Base-by-base conservation (phyloP, 2,888 invertebrate species). In the Orthosia gothica region DNA sequence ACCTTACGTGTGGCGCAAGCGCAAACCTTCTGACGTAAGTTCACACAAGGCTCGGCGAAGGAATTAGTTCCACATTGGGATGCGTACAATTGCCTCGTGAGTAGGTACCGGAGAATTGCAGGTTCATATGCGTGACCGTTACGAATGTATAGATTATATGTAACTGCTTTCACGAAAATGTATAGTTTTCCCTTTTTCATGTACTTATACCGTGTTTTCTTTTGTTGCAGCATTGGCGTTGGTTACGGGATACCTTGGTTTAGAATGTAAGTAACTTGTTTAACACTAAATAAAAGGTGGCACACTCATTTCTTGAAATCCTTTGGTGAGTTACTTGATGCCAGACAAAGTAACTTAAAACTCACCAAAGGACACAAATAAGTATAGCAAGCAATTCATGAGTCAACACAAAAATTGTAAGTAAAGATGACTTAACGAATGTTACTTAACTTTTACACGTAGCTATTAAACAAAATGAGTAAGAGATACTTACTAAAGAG, bases 101-200 rank as follows among this genome's bases (percentile, higher is more conserved):
- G 79, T 58, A 62, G 52, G 74, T 74, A 54, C 78, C 61, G 65
- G 79, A 89, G 85, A 88, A 88, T 88, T 81, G 80, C 81, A 81
- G 78, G 86, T 75, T 88, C 81, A 81, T 83, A 89, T 82, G 88
- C 91, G 88, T 90, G 90, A 91, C 90, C 88, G 89, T 90, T 83
- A 82, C 88, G 84, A 90, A 89, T 84, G 74, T 83, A 81, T 77
- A 62, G 57, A 82, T 77, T 78, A 75, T 82, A 77, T 79, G 79
- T 82, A 79, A 72, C 74, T 79, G 90, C 93, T 93, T 93, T 93
- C 93, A 91, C 91, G 87, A 88, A 87, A 85, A 88, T 81, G 23
- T 40, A 72, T 58, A 55, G 57, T 45, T 86, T 86, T 82, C 80
- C 81, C 58, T 76, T 85, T 85, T 79, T 45, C 69, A 66, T 50